Evolutionary conservation across 1,140 invertebrate species (phyloP), one percentile per base, ranked within the genome.

Genomic region (Drosophila mauritiana): DNA sequence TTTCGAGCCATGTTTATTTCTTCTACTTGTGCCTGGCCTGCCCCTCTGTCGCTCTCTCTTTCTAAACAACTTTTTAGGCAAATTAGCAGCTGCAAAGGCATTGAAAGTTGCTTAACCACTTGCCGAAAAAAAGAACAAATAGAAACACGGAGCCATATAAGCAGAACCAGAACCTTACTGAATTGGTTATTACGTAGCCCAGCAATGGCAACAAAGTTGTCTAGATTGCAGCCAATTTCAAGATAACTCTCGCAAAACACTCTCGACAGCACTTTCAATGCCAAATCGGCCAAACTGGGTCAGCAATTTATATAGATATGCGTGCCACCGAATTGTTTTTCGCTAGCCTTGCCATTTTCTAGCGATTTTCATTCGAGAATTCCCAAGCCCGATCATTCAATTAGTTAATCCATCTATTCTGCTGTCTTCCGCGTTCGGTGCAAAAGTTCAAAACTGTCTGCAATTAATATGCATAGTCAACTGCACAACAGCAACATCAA

Each of bases 101-200:
- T 84, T 89, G 84, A 89, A 84, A 89, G 84, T 89, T 89, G 84
- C 81, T 69, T 63, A 89, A 80, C 84, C 80, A 90, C 84, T 89
- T 84, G 84, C 85, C 80, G 82, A 83, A 88, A 76, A 17, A 43
- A 13, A 65, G 34, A 46, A 53, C 25, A n/a, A 22, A 46, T 15
- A 40, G 13, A 6, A 22, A 51, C 2, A 31, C 31, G 8, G 8
- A 10, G 31, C 31, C 17, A 48, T 40, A 76, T 40, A 76, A 37
- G 58, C 52, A 68, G 48, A 37, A 46, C 55, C 53, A 80, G 59
- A 73, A 74, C 64, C 65, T 59, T 62, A 43, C 51, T 69, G 53
- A 56, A 58, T 57, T 73, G 68, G 65, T 48, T 76, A 57, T 76
- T 76, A 80, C 72, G 73, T 80, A 58, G 54, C 48, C 63, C 17